Evolutionary conservation across 2,888 invertebrate species (phyloP), one percentile per base, ranked within the genome.

Genomic region (Tenthredo livida): DNA sequence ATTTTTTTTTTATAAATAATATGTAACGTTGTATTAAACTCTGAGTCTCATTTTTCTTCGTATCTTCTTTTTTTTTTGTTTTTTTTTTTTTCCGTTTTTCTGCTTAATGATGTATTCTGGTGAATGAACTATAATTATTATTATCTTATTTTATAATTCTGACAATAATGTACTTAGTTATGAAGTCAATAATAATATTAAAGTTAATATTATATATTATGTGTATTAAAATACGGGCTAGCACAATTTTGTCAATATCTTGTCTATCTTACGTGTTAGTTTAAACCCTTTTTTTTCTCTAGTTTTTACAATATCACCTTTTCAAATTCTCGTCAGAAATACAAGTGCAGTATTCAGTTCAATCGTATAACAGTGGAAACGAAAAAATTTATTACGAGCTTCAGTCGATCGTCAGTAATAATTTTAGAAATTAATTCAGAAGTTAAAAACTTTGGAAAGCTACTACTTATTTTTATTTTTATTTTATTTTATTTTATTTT

Each of bases 121-220:
- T 73, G 12, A 73, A 43, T 21, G 3, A 73, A 73, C 43, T 73
- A n/a, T 73, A 40, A 73, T 73, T 12, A 73, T 73, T 12, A 73
- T 43, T 73, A 43, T 40, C 25, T 3, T 61, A 61, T 50, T 37
- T 58, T 80, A 61, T 58, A 61, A 80, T 80, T 40, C 33, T 58
- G 80, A 80, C 80, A 80, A 80, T 58, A 61, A 80, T 80, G 61
- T 77, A 61, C 80, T 37, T 61, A 40, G 61, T 80, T 61, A 80
- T 21, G 58, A 61, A 61, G 37, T 61, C 37, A 80, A 80, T 80
- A 73, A n/a, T 73, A 73, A n/a, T 43, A 12, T 43, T 73, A 25
- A 21, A 12, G 25, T 73, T 43, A 17, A 25, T 67, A 33, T 33
- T 67, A 33, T 67, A 67, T 33, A 15, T 67, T 67, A 67, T 67